Evolutionary conservation across 1,140 invertebrate species (phyloP), one percentile per base, ranked within the genome.

Genomic region (Neotoxoptera formosana): DNA sequence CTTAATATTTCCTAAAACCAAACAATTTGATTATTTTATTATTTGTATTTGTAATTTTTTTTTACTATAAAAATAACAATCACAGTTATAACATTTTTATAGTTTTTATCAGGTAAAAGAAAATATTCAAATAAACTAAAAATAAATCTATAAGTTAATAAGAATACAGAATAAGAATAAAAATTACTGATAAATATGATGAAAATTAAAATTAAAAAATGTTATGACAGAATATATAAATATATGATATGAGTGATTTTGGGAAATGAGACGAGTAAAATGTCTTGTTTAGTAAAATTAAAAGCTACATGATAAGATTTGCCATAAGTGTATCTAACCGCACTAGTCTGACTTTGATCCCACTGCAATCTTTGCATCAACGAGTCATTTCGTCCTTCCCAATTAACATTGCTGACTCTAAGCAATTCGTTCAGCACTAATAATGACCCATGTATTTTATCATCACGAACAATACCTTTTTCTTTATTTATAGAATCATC

Each of bases 361-460:
- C 94, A 95, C 94, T 95, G 96, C 47, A 95, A 94, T 87, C 95
- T 95, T 94, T 97, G 94, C 95, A 96, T 96, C 6, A 99, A 95
- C n/a, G 96, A 95, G 91, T 97, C 97, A 94, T 98, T 98, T 94
- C 97, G 97, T 41, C 96, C 96, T 95, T 99, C 99, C 97, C 98
- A 99, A 87, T 97, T 96, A 7, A 97, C 96, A 96, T 99, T 99
- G 87, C 98, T 98, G 95, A 98, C 99, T 94, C 99, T 96, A 6
- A 99, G 95, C 0, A 99, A 95, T 95, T 99, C 99, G 96, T 99
- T 99, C 4, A 99, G 95, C 25, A 99, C 98, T 25, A 99, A 96
- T 1, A 99, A 95, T 2, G 98, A 98, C 25, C 99, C 98, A 95
- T 99, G 99, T 47, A 98, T 97, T 95, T 97, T 96, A 95, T 99